Base-by-base conservation (phyloP, 2,888 invertebrate species). In the Mythimna pallens region DNA sequence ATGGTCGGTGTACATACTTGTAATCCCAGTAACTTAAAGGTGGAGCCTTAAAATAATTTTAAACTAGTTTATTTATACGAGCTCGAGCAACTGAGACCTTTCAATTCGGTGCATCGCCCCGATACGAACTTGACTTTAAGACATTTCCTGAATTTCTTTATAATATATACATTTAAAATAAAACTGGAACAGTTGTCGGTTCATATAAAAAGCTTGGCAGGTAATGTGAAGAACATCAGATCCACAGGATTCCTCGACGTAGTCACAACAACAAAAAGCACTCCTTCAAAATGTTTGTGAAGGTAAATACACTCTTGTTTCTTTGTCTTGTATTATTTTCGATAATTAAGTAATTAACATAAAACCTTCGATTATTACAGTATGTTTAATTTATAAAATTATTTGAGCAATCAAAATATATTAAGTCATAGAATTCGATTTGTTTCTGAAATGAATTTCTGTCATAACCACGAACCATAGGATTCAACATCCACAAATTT, bases 121-220 rank as follows among this genome's bases (percentile, higher is more conserved):
- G 80, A 67, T 82, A 81, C 87, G 93, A 86, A 91, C 95, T 95
- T 95, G 95, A 95, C 94, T 94, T 95, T 95, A 92, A 94, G 82
- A 85, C 73, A 85, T 92, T 95, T 95, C 95, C 95, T 95, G 94
- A 92, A 91, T 93, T 93, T 93, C 92, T 92, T 91, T 78, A 85
- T 86, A 87, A 91, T 81, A 72, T 80, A 89, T 90, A 89, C 88
- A 76, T 88, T 87, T 87, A 86, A 81, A 90, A 86, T 87, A 89
- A 88, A 94, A 93, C 92, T 93, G 90, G 91, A 92, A 85, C 91
- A 88, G 76, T 88, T 85, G 65, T 58, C 85, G 70, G 80, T 76
- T 83, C 83, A 89, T 95, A 95, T 94, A 95, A 91, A 93, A 91
- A 88, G 87, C 71, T 78, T 67, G 62, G 61, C 76, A 72, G 76